Conservation (phyloP, 2,113 vertebrate species). For the Prochilodus magdalenae region DNA sequence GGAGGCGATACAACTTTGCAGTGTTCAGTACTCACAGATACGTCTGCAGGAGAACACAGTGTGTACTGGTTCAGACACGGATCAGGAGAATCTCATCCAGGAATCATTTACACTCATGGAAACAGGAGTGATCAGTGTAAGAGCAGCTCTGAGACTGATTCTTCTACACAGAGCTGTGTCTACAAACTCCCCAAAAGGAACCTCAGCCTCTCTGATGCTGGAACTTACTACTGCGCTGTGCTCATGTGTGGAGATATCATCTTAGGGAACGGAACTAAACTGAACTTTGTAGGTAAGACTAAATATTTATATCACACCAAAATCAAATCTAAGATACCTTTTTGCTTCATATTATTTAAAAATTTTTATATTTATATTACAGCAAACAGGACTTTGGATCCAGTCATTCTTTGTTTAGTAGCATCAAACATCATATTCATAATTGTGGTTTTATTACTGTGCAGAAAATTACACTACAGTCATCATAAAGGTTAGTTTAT, state of each 20-base stretch:
- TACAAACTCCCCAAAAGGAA: background rate
- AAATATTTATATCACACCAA: background rate
- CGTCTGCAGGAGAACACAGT: background rate
- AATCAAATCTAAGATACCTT: no score
- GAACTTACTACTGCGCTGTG: slow-evolving; percentile 8
- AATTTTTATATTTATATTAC: no score
- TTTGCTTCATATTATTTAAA: no score
- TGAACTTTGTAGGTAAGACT: background rate
- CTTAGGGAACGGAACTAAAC: background rate
- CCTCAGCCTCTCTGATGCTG: slow-evolving; percentile 5
- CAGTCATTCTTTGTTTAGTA: background rate
- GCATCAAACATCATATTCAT: background rate
- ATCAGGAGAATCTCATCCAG: slow-evolving; percentile 1
- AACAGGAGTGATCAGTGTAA: background rate
- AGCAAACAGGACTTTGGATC: background rate
- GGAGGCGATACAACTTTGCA: background rate
- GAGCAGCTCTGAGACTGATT: background rate
- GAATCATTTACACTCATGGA: slow-evolving; percentile 4
- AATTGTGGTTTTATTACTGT: background rate
- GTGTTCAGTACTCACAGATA: background rate
- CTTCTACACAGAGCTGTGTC: slow-evolving; percentile 1
- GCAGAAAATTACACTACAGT: background rate
- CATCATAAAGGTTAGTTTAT: background rate
- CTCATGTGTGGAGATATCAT: background rate
- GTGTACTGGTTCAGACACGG: background rate